A percentile compares a stretch with the other conserved stretches of the same genome.
Evolutionary conservation across 2,113 vertebrate species (phyloP).

Genomic region (Paratilapia polleni): DNA sequence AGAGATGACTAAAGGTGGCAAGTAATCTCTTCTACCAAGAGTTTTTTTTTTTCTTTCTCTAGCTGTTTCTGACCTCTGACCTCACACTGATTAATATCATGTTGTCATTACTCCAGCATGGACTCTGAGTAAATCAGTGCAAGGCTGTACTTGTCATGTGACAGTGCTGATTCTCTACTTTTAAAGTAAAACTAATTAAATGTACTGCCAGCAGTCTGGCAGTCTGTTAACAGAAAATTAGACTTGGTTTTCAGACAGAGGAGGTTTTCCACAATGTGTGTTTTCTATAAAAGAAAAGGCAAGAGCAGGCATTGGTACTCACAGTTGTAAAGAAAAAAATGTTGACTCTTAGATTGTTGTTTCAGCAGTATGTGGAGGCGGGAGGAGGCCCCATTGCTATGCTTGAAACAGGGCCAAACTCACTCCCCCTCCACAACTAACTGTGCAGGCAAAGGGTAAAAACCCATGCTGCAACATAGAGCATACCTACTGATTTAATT

Average conservation of each 20-base stretch:
- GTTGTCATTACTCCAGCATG: conserved; percentile 12
- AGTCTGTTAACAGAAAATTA: background rate
- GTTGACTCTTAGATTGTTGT: conserved; percentile 58
- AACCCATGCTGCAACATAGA: background rate
- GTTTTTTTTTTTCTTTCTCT: background rate
- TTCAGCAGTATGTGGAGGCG: conserved; percentile 61
- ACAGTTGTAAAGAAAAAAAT: conserved; percentile 26
- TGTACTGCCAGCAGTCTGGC: background rate
- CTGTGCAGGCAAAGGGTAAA: conserved; percentile 7
- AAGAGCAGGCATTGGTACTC: background rate
- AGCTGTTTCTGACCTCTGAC: conserved; percentile 23
- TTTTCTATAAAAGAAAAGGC: conserved; percentile 19
- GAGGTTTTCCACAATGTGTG: conserved; percentile 1
- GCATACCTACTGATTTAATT: background rate
- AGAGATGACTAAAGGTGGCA: background rate
- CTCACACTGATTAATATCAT: conserved; percentile 37
- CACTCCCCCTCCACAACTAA: conserved; percentile 37
- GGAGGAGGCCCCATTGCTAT: conserved; percentile 56
- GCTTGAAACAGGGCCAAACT: conserved; percentile 55
- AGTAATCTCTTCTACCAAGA: too few relatives aligned
- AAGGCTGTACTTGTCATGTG: conserved; percentile 8
- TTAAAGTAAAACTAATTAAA: background rate
- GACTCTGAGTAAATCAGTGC: background rate
- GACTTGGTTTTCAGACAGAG: background rate
- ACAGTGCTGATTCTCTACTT: background rate